phyloP scores from a whole-genome alignment of 1,140 invertebrate species.

The Holotrichia oblita region DNA sequence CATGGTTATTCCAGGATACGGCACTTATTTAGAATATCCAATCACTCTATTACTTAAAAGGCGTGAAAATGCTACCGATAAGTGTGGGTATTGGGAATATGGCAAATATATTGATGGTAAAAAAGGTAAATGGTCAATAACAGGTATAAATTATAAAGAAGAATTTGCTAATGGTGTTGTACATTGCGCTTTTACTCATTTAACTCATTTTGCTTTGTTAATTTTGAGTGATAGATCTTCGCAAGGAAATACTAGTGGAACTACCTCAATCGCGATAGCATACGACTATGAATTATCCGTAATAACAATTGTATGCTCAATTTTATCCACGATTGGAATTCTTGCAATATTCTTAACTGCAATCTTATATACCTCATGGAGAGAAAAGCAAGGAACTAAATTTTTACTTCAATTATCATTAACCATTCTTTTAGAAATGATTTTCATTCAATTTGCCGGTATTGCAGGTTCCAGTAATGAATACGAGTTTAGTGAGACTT shows the following conservation, averaged over 20 bases:
- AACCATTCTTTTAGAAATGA: slow-evolving; percentile 67
- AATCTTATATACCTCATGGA: slow-evolving; percentile 65
- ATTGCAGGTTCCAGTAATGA: slow-evolving; percentile 56
- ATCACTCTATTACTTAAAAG: slow-evolving; percentile 64
- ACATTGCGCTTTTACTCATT: slow-evolving; percentile 67
- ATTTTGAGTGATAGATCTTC: slow-evolving; percentile 50
- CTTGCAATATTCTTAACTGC: slow-evolving; percentile 68
- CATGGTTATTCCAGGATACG: slow-evolving; percentile 66
- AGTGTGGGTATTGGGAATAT: slow-evolving; percentile 71
- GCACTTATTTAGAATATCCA: slow-evolving; percentile 62
- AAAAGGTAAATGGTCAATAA: slow-evolving; percentile 61
- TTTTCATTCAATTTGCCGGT: slow-evolving; percentile 66
- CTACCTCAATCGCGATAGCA: slow-evolving; percentile 44
- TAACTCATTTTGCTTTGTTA: slow-evolving; percentile 70
- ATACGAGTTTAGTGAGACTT: slow-evolving; percentile 50
- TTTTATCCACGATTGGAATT: slow-evolving; percentile 67
- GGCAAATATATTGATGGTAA: slow-evolving; percentile 45
- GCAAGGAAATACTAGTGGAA: slow-evolving; percentile 46
- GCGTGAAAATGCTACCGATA: slow-evolving; percentile 49
- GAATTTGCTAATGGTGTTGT: slow-evolving; percentile 56
- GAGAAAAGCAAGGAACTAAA: slow-evolving; percentile 69
- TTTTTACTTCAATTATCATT: slow-evolving; percentile 68
- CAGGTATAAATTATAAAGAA: slow-evolving; percentile 48
- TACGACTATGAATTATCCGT: slow-evolving; percentile 61
- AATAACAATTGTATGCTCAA: slow-evolving; percentile 69